A percentile compares a stretch with the other conserved stretches of the same genome.
phyloP scores from a whole-genome alignment of 2,888 invertebrate genomes.

The Pterostichus niger region DNA sequence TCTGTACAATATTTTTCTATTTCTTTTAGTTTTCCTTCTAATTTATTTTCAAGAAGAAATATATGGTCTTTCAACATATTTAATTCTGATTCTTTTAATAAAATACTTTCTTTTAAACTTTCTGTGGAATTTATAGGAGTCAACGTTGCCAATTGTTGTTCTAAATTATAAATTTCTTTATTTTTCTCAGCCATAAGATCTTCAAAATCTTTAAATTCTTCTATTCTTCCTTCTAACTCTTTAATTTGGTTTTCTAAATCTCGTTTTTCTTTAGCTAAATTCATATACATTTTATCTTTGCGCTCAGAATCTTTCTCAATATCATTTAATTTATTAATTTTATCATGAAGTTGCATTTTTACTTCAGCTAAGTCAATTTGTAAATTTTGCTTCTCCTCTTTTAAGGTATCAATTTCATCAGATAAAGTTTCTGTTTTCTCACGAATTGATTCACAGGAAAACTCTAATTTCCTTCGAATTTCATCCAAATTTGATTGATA shows the following conservation, averaged over 20 bases:
- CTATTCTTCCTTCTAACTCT: slow-evolving; percentile 78
- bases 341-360: slow-evolving; percentile 79
- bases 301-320: slow-evolving; percentile 80
- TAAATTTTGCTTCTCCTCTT: slow-evolving; percentile 78
- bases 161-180: slow-evolving; percentile 77
- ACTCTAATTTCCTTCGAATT: slow-evolving; percentile 79
- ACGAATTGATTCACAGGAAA: slow-evolving; percentile 79
- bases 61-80: slow-evolving; percentile 74
- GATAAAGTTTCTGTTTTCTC: slow-evolving; percentile 77
- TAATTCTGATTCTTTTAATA: slow-evolving; percentile 75
- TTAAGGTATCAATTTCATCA: slow-evolving; percentile 79
- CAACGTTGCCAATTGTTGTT: slow-evolving; percentile 75
- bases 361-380: slow-evolving; percentile 81
- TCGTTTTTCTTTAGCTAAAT: slow-evolving; percentile 81
- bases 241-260: slow-evolving; percentile 78
- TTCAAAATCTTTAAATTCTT: slow-evolving; percentile 78
- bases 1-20: slow-evolving; percentile 21
- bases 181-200: slow-evolving; percentile 80
- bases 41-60: slow-evolving; percentile 42
- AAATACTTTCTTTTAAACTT: slow-evolving; percentile 74
- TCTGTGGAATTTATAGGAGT: slow-evolving; percentile 72
- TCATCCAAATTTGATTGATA: slow-evolving; percentile 79
- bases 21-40: slow-evolving; percentile 58
- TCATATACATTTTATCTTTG: slow-evolving; percentile 81
- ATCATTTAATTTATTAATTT: slow-evolving; percentile 79